Evolutionary conservation across 2,113 vertebrate species (phyloP), one percentile per base, ranked within the genome.

Genomic region (Etheostoma cragini): DNA sequence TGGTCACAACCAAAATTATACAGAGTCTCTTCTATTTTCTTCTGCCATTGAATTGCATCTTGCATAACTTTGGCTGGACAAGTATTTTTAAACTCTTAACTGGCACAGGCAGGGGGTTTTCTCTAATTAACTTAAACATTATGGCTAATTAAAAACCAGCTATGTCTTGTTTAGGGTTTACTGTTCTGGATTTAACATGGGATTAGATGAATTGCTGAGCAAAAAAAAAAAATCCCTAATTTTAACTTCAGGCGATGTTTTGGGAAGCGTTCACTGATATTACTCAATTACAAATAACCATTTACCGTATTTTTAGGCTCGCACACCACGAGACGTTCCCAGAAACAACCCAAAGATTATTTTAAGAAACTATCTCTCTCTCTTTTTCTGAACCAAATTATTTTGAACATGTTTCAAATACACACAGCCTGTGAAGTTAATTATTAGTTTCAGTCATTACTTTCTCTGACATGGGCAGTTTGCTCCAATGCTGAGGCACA

Each of bases 1-100:
- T 88, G 90, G 90, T 95, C 94, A 66, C 79, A 85, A 94, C 91
- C 94, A 92, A 96, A 96, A 96, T 96, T 94, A 94, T 93, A 94
- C 89, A 89, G 88, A 90, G 92, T 93, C 89, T 82, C 82, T 84
- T 89, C 92, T 95, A 94, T 94, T 95, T 94, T 92, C 81, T 88
- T 90, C 89, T 87, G 79, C 61, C 87, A 92, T 95, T 92, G 94
- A 95, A 94, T 95, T 95, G 88, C 88, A 86, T 95, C 87, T 94
- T 76, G 35, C 92, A 80, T 91, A 94, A 81, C 86, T 93, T 93
- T 92, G 93, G 72, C 82, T 92, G 90, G 54, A 80, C 45, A 19
- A 58, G 81, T 89, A 89, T 88, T 89, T 89, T 87, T 88, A 89
- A 87, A 83, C 54, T 84, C 78, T 72, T 82, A 73, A 79, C 93